Conservation (phyloP, 2,113 vertebrate species). For the Sinocyclocheilus rhinocerous region DNA sequence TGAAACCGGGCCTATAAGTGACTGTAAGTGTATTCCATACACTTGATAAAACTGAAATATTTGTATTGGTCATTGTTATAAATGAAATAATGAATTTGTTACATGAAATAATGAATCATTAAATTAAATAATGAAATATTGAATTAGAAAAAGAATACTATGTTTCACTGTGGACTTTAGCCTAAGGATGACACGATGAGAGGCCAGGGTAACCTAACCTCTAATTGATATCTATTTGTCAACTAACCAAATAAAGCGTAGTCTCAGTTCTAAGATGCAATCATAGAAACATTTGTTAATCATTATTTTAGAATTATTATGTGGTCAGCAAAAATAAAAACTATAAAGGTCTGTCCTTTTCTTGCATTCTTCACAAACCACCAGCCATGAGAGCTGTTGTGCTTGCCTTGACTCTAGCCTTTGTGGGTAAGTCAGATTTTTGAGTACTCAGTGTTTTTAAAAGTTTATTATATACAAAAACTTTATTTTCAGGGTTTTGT, state of each 20-base stretch:
- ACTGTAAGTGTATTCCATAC: too few species aligned
- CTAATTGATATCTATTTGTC: not conserved
- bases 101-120: too few species aligned
- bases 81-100: too few species aligned
- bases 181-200: not conserved
- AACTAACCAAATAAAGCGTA: not conserved
- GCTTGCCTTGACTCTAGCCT: conserved; percentile 76
- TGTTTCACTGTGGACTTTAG: not conserved
- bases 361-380: conserved; percentile 51
- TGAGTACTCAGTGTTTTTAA: not conserved
- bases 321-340: conserved; percentile 49
- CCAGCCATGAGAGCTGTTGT: conserved; percentile 80
- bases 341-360: conserved; percentile 58
- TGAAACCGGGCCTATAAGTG: too few species aligned
- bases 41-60: not conserved
- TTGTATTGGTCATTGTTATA: not conserved
- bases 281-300: conserved; percentile 39
- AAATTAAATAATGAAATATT: not conserved
- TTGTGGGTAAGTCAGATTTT: conserved; percentile 78
- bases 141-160: not conserved
- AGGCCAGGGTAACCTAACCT: conserved; percentile 46
- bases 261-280: not conserved
- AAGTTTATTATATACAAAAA: not conserved
- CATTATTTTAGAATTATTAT: conserved; percentile 6
- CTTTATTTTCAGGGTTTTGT: not conserved